Evolutionary conservation across 2,888 invertebrate species (phyloP).

Genomic region (Leistus spinibarbis): DNA sequence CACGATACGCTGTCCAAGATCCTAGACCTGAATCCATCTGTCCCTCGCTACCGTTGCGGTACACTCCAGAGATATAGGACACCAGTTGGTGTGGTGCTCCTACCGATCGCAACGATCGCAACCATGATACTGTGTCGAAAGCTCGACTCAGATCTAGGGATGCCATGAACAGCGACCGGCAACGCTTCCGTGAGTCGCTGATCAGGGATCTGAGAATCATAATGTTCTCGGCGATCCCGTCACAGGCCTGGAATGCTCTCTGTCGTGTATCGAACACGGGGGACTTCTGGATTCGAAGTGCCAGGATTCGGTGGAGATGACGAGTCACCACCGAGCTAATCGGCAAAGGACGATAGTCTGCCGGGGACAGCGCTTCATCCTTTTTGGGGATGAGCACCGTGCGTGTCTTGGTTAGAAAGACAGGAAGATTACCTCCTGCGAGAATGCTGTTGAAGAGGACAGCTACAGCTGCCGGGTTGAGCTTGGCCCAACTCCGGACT

Average conservation of each 20-base stretch:
- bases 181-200: not conserved
- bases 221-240: constrained; percentile 31
- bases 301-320: constrained; percentile 35
- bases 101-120: constrained; percentile 11
- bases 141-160: constrained; percentile 43
- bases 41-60: too few relatives aligned
- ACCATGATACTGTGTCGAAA: constrained; percentile 42
- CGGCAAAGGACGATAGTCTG: constrained; percentile 35
- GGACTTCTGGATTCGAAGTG: too few relatives aligned
- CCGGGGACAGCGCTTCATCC: not conserved
- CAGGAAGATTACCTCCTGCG: not conserved
- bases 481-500: not conserved
- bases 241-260: constrained; percentile 32
- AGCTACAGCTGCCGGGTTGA: not conserved
- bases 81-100: constrained; percentile 31
- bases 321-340: constrained; percentile 32
- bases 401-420: not conserved
- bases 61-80: constrained; percentile 1
- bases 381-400: constrained; percentile 22
- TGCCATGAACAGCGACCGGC: constrained; percentile 31
- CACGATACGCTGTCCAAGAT: too few relatives aligned
- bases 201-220: constrained; percentile 12
- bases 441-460: not conserved
- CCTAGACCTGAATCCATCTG: too few relatives aligned
- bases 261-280: constrained; percentile 18